Percentiles rank a stretch among this genome's conserved stretches.
phyloP scores from a whole-genome alignment of 2,888 invertebrate species.

The Gymnosoma rotundatum region DNA sequence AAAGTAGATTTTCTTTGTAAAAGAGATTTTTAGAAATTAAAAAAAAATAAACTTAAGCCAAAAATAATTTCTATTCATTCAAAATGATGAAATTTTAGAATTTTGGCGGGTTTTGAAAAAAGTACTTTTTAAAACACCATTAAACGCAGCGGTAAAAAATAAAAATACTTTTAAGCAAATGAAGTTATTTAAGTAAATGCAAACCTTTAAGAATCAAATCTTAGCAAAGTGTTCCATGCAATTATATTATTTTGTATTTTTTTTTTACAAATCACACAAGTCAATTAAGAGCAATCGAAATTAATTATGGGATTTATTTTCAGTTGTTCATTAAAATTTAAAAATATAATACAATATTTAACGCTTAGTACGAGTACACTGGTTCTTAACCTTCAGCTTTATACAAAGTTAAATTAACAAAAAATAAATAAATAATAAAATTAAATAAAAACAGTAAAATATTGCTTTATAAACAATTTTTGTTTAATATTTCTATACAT shows the following conservation, averaged over 20 bases:
- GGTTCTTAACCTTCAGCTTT: constrained; percentile 60
- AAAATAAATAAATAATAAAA: neutral
- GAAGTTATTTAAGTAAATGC: too few relatives aligned
- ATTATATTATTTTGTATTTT: neutral
- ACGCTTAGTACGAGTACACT: constrained; percentile 4
- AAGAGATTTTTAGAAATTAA: too few relatives aligned
- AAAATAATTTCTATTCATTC: too few relatives aligned
- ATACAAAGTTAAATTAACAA: constrained; percentile 47
- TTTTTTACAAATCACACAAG: neutral
- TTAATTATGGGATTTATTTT: constrained; percentile 9
- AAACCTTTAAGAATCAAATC: too few relatives aligned
- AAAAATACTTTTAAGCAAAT: too few relatives aligned
- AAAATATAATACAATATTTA: constrained; percentile 1
- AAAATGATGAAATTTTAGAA: too few relatives aligned
- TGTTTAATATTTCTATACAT: constrained; percentile 13
- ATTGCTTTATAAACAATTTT: constrained; percentile 32
- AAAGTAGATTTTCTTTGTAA: too few relatives aligned
- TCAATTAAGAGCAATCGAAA: constrained; percentile 16
- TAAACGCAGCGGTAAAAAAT: too few relatives aligned
- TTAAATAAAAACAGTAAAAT: constrained; percentile 34
- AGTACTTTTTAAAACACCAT: too few relatives aligned
- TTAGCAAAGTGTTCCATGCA: too few relatives aligned
- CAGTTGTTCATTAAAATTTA: neutral
- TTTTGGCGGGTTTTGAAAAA: too few relatives aligned
- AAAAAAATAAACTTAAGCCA: too few relatives aligned